phyloP scores from a whole-genome alignment of 2,113 vertebrate genomes.

The Nothoprocta pentlandii region DNA sequence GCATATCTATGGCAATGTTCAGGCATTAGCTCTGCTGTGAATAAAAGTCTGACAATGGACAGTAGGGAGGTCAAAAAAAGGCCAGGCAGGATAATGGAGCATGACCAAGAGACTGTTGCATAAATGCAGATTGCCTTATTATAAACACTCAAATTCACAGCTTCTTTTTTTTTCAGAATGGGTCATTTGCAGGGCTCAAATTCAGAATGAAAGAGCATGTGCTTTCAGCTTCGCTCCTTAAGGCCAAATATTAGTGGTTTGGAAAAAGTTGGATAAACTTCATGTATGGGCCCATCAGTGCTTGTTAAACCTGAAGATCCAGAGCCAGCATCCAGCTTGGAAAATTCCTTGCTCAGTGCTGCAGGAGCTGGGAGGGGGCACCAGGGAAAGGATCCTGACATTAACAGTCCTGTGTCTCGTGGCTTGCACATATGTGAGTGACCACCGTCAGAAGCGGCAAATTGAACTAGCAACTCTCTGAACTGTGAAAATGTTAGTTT shows the following conservation, averaged over 20 bases:
- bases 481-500: not conserved
- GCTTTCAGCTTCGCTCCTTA: not conserved
- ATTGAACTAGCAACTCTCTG: not conserved
- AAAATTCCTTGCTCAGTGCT: not conserved
- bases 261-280: not conserved
- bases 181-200: conserved; percentile 11
- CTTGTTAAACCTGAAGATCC: not conserved
- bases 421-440: not conserved
- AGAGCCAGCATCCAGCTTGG: not conserved
- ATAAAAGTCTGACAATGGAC: conserved; percentile 36
- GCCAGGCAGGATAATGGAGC: conserved; percentile 15
- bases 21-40: conserved; percentile 39
- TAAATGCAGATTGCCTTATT: conserved; percentile 16
- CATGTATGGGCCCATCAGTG: not conserved
- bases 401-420: not conserved
- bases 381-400: accelerated
- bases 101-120: not conserved
- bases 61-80: conserved; percentile 43
- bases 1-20: not conserved
- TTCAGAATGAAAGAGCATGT: not conserved
- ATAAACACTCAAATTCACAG: not conserved
- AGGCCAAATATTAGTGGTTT: not conserved
- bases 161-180: not conserved
- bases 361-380: not conserved
- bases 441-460: not conserved